Base-by-base conservation (phyloP, 2,888 invertebrate species). In the Habrosyne pyritoides region DNA sequence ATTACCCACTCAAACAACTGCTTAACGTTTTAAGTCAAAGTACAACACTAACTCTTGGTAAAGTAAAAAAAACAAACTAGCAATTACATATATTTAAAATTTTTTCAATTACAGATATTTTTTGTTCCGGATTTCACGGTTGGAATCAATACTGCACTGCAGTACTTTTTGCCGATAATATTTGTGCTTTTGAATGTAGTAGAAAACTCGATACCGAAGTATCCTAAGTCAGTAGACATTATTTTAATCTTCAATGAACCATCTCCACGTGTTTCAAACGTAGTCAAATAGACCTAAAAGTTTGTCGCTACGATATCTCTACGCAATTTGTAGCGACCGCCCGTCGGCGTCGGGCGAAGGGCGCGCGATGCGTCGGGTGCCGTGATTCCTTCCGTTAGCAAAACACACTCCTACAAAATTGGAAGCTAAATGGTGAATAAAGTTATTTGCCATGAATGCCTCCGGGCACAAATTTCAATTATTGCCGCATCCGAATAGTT, bases 391-490 rank as follows among this genome's bases (percentile, higher is more conserved):
- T 83, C 82, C 83, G 74, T 54, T 70, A 65, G 64, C 76, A 77
- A 82, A 84, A 84, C 83, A 78, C 77, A 81, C 86, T 79, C 78
- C 78, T 73, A 64, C 71, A 73, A 87, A 87, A 89, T 89, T 89
- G 90, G 81, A 85, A 81, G 90, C 86, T 91, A 90, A 92, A 91
- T 86, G 86, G 79, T 85, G 88, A 86, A 92, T 92, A 87, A 91
- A 91, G 91, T 88, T 91, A 91, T 91, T 91, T 91, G 90, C 89
- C 78, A 89, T 89, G 87, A 91, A 92, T 92, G 92, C 92, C 92
- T 92, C 91, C 86, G 91, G 92, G 92, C 91, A 91, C 91, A 89
- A 90, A 92, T 91, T 91, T 91, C 91, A 92, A 92, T 92, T 91
- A 92, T 92, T 90, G 89, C 78, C 88, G 82, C 91, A 91, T 92